Evolutionary conservation across 1,140 invertebrate genomes (phyloP).

Genomic region (Bombus consobrinus): DNA sequence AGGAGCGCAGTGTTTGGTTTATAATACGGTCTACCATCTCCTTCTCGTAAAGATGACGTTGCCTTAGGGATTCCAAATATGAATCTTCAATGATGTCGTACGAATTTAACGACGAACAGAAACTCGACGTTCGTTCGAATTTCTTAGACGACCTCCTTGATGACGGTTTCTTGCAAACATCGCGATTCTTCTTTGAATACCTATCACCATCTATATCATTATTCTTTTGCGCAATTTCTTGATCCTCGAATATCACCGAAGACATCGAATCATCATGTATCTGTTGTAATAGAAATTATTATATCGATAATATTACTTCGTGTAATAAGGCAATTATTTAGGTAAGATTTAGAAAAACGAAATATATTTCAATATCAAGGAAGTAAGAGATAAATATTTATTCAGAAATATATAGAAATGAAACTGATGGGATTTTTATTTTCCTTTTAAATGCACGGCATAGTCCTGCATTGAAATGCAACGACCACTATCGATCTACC

Average conservation of each 20-base stretch:
- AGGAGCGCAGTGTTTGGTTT: conserved; percentile 30
- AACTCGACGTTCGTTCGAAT: conserved; percentile 30
- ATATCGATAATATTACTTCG: neutral
- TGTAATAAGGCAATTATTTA: neutral
- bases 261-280: neutral
- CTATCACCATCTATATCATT: neutral
- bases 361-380: neutral
- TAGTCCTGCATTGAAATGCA: neutral
- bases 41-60: conserved; percentile 68
- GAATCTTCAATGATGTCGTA: conserved; percentile 41
- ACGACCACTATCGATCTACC: neutral
- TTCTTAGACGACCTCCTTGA: conserved; percentile 38
- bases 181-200: neutral
- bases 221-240: neutral
- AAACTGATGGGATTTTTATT: neutral
- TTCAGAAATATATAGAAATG: neutral
- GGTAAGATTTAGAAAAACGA: neutral
- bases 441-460: neutral
- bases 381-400: neutral
- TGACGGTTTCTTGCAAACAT: neutral
- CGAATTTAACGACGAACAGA: conserved; percentile 29
- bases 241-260: conserved; percentile 13
- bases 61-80: conserved; percentile 56
- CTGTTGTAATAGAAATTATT: neutral
- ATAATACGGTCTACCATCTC: conserved; percentile 63